These are phyloP conservation scores for Apis laboriosa DNA, from an alignment of 1,140 invertebrate genomes.

Conservation along the genomic window DNA sequence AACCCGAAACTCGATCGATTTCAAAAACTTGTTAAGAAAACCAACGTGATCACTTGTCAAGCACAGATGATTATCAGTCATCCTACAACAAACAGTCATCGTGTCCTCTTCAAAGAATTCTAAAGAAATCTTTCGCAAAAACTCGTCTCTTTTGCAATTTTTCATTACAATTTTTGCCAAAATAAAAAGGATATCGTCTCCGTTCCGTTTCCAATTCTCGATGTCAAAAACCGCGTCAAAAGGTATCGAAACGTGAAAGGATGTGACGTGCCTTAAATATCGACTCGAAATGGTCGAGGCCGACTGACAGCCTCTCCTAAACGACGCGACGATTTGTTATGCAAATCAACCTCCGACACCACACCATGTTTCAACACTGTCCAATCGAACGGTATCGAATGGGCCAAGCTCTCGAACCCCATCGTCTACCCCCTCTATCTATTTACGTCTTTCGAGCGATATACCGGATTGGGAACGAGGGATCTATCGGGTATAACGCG, in stretches of 20 bases:
- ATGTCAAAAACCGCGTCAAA: neutral
- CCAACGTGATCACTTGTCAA: no score
- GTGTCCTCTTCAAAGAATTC: no score
- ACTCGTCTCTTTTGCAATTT: no score
- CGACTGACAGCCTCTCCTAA: neutral
- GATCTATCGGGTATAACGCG: neutral
- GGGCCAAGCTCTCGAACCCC: conserved; percentile 14
- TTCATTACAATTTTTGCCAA: no score
- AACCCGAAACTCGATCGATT: no score
- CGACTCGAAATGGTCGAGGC: neutral
- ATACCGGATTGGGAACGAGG: conserved; percentile 50
- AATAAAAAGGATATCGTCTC: no score
- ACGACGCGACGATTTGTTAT: conserved; percentile 57
- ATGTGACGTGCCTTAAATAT: conserved; percentile 44
- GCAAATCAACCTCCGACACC: conserved; percentile 48
- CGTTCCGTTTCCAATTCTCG: no score
- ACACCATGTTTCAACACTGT: conserved; percentile 23
- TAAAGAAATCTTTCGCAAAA: no score
- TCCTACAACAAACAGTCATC: no score
- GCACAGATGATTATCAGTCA: no score
- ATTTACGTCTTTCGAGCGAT: conserved; percentile 14
- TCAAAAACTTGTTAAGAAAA: no score
- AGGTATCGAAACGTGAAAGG: neutral
- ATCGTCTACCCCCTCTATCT: neutral
- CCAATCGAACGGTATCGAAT: conserved; percentile 22